phyloP scores from a whole-genome alignment of 2,113 vertebrate species.

The Callipepla squamata region DNA sequence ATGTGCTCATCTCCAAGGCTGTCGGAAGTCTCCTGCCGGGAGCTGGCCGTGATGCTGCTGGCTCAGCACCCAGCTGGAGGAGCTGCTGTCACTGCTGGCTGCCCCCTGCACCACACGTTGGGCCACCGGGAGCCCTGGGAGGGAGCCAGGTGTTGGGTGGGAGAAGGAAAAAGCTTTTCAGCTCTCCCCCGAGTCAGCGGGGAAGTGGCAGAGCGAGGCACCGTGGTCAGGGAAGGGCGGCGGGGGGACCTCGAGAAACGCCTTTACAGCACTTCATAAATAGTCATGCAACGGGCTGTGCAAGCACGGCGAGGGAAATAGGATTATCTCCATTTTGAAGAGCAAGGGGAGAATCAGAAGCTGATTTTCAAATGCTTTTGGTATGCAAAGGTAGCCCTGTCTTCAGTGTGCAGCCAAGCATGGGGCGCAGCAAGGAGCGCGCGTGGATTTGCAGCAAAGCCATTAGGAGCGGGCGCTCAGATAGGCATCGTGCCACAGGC shows the following conservation, averaged over 20 bases:
- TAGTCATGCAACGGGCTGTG: fast-evolving
- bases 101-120: background rate
- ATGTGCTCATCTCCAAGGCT: background rate
- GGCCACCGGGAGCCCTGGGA: background rate
- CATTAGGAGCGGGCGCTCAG: fast-evolving
- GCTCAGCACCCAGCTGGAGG: constrained; percentile 30
- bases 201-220: background rate
- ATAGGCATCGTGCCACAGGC: background rate
- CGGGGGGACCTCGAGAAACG: background rate
- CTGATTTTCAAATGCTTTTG: background rate
- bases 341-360: background rate
- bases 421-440: background rate
- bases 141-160: background rate
- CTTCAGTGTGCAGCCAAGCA: background rate
- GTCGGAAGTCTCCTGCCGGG: constrained; percentile 4
- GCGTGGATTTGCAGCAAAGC: background rate
- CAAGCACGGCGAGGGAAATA: background rate
- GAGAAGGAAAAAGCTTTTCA: background rate
- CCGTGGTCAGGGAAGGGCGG: background rate
- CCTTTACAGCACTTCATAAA: background rate
- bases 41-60: background rate
- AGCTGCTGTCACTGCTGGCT: background rate
- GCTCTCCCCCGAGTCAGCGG: background rate
- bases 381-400: background rate
- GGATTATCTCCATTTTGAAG: background rate